Evolutionary conservation across 2,888 invertebrate genomes (phyloP), one percentile per base, ranked within the genome.

Genomic region (Ernsta delagoae): DNA sequence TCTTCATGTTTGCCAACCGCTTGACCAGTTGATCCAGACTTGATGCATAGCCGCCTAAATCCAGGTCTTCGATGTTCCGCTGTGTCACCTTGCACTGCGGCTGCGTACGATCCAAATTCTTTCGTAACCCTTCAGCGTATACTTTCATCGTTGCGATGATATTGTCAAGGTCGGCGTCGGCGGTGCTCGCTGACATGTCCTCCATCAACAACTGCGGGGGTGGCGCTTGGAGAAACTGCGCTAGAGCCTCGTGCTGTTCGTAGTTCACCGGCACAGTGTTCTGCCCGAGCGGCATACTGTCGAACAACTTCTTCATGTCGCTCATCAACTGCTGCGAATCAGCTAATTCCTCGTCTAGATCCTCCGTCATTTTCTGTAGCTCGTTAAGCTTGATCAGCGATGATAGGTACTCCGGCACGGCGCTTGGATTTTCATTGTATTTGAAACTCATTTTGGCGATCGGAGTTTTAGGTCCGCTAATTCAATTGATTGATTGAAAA

Each of bases 11-110:
- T 0, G 81, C 79, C 45, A 92, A 73, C 4, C 86, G 83, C 72
- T 91, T 90, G n/a, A 81, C 77, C n/a, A 92, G 75, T 50, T 87
- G 83, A 62, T 90, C 86, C 57, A 93, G 75, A 69, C 83, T 89
- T 0, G 75, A 65, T 3, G 88, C 88, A 78, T 89, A 91, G 56
- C 86, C 81, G 24, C 82, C 81, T 57, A 90, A 74, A 67, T 92
- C 82, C 50, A 92, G 68, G 16, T 77, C 75, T 6, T 78, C 79
- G 69, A 85, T 76, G 31, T 79, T 76, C 60, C 72, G 75, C 0
- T 67, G 61, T 5, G 75, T 70, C 7, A 59, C 68, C 53, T 71
- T 65, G n/a, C 75, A 66, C 48, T 73, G 75, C 24, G 78, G 72
- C 48, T 81, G 74, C 31, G 77, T 12, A 0, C 69, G 60, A 0